Evolutionary conservation across 2,113 vertebrate species (phyloP).

Genomic region (Amblyopsis rosae): DNA sequence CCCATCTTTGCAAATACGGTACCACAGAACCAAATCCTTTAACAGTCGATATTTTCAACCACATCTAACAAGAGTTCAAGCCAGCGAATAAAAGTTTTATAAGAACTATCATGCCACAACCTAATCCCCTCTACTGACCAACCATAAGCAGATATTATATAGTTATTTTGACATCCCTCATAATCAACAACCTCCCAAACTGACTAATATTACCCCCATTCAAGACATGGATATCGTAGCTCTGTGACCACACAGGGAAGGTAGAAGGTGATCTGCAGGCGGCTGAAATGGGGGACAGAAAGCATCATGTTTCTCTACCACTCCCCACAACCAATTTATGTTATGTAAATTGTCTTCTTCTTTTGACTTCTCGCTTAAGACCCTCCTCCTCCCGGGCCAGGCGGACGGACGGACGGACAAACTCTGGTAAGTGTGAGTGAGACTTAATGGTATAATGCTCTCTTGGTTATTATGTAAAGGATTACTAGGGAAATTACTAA

Average conservation of each 20-base stretch:
- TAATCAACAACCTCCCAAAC: slow-evolving; percentile 28
- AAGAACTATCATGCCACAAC: slow-evolving; percentile 22
- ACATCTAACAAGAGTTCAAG: slow-evolving; percentile 48
- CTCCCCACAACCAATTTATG: slow-evolving; percentile 15
- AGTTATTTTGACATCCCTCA: slow-evolving; percentile 25
- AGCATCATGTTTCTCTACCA: slow-evolving; percentile 26
- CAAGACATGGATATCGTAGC: slow-evolving; percentile 29
- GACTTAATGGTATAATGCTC: slow-evolving; percentile 67
- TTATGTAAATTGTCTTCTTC: neutral
- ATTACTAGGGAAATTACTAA: slow-evolving; percentile 65
- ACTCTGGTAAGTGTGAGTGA: neutral
- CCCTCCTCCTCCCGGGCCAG: slow-evolving; percentile 13
- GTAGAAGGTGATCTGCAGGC: slow-evolving; percentile 18
- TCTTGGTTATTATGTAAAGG: slow-evolving; percentile 47
- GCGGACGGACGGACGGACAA: slow-evolving; percentile 34
- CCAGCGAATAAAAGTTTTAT: slow-evolving; percentile 43
- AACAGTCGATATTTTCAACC: slow-evolving; percentile 20
- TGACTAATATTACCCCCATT: slow-evolving; percentile 45
- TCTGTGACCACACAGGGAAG: slow-evolving; percentile 30
- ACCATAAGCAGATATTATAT: neutral
- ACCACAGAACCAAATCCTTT: slow-evolving; percentile 32
- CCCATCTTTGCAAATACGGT: slow-evolving; percentile 51
- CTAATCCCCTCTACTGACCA: slow-evolving; percentile 21
- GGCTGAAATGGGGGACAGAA: slow-evolving; percentile 3
- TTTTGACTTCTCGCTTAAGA: slow-evolving; percentile 31